These are phyloP conservation scores for Trematocara nigrifrons DNA, from an alignment of 2,113 vertebrate species.

Conservation along the genomic window DNA sequence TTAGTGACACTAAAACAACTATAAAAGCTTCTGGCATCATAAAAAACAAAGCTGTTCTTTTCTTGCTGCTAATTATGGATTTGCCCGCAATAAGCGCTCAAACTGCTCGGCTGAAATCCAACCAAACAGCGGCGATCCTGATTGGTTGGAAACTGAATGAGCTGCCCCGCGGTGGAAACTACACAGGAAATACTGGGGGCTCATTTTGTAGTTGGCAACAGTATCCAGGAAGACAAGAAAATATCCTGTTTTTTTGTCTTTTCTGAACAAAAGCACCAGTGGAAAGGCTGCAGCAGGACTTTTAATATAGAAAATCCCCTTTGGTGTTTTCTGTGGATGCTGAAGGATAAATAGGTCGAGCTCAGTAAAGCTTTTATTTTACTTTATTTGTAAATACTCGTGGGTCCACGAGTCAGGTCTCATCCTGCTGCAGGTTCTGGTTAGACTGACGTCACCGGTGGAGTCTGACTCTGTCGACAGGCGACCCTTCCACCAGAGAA, in stretches of 20 bases:
- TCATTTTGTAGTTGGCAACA: background rate
- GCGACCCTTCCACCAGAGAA: background rate
- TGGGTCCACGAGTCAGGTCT: background rate
- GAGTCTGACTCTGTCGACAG: background rate
- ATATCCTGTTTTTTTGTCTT: background rate
- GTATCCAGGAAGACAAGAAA: background rate
- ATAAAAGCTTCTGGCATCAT: background rate
- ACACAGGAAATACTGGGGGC: background rate
- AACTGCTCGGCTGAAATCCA: background rate
- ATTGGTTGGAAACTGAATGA: accelerated
- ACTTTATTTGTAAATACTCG: background rate
- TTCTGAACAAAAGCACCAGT: background rate
- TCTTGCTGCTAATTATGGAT: background rate
- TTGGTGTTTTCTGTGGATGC: background rate
- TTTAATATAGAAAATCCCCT: background rate
- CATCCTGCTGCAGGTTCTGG: background rate
- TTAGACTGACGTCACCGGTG: background rate
- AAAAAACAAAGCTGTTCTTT: background rate
- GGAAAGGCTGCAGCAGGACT: accelerated
- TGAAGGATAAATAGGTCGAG: accelerated
- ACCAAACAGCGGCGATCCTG: accelerated
- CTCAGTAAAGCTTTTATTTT: background rate
- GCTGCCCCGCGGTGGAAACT: accelerated
- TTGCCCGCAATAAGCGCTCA: background rate
- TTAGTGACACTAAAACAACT: background rate